Base-by-base conservation (phyloP, 37 sponge, comb jelly and placozoan genomes). In the Bolinopsis microptera region DNA sequence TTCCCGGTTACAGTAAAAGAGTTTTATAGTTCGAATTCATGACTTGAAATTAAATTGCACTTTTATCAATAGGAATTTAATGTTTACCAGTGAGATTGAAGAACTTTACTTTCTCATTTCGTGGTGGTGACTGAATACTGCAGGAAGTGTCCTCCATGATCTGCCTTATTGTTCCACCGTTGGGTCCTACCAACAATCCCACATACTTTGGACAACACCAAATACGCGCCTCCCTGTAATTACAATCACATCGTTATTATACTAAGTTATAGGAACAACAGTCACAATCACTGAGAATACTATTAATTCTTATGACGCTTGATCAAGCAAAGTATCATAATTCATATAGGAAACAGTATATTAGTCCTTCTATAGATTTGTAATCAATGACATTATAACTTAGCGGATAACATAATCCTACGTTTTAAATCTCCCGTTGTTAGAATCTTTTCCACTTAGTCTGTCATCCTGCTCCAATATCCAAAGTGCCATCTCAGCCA, bases 181-280 rank as follows among this genome's bases (percentile, higher is more conserved):
- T 77, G 36, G 80, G 80, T 34, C 80, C 80, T 1, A 77, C 80
- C 35, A 77, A 32, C 35, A 77, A 35, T 1, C 80, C 80, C 28
- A 77, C 80, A 32, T 77, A 77, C 21, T 77, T 77, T 0, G 80
- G 33, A 34, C 80, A 77, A 32, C 80, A 77, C 80, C 80, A 77
- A 32, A 77, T 77, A 13, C 32, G 27, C 1, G 80, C 80, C 35
- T 77, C 80, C 80, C 80, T 77, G 80, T 34, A 32, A 3, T n/a
- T n/a, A n/a, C n/a, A n/a, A n/a, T n/a, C n/a, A n/a, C n/a, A n/a
- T n/a, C n/a, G n/a, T n/a, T n/a, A n/a, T n/a, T n/a, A n/a, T n/a
- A n/a, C n/a, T n/a, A n/a, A n/a, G n/a, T n/a, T n/a, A n/a, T n/a
- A 18, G 18, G 18, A 18, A 18, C 9, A 18, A 18, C 18, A 61